Base-by-base conservation (phyloP, 2,113 vertebrate species). In the Trogon melanurus region DNA sequence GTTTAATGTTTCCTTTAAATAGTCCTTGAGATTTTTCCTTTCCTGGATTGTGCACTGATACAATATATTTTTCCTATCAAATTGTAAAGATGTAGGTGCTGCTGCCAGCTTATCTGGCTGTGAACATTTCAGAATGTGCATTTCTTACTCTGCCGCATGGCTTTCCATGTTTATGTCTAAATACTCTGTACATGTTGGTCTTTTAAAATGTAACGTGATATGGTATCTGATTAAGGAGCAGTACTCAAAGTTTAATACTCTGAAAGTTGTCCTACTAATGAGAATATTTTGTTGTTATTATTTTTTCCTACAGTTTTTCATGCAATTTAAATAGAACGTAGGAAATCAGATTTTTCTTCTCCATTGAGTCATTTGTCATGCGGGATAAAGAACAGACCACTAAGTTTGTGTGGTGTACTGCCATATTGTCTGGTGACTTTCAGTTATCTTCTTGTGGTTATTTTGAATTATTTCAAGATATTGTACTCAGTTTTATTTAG, bases 1-100 rank as follows among this genome's bases (percentile, higher is more conserved):
- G n/a, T 81, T 93, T 73, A 84, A 62, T 87, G 26, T 84, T 84
- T 17, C 29, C 88, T 90, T 90, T 95, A 71, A 79, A 56, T 73
- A 82, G 47, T 66, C 41, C 32, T 85, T 90, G 82, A 75, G 92
- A 76, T 88, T 83, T 26, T 92, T 88, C 41, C 23, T 88, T 83
- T 91, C 41, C 50, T 85, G 54, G 50, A 94, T 65, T 50, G 41
- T 88, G 47, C 57, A 61, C 32, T 86, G 32, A 21, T 73, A 8
- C 25, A 86, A 51, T 86, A 16, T 51, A n/a, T 92, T 94, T 85
- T 90, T 38, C 34, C 20, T 29, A 64, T 85, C 67, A 83, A 51
- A 61, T 47, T 73, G 16, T 85, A 79, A 92, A 83, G 58, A 65
- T 90, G 82, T 64, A 72, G 14, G 72, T 85, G 20, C 25, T 69